These are phyloP conservation scores for Scalopus aquaticus DNA, from an alignment of 2,113 vertebrate genomes.

Conservation along the genomic window DNA sequence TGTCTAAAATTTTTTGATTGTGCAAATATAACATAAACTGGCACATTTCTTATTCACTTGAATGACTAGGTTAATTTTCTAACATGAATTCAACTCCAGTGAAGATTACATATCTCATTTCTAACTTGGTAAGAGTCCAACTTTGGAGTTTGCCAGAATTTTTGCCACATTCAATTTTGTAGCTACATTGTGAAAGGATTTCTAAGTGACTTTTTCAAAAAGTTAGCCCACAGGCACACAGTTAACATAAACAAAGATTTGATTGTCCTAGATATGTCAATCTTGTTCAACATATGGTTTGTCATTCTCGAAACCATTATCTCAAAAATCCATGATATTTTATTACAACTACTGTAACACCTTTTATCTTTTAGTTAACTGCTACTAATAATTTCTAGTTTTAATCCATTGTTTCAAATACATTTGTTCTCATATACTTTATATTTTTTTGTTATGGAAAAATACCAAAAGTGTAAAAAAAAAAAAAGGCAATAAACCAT, in stretches of 20 bases:
- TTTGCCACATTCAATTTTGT: conserved; percentile 49
- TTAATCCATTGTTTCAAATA: conserved; percentile 11
- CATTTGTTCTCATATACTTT: background rate
- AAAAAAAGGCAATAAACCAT: background rate
- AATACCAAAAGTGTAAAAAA: background rate
- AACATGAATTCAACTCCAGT: conserved; percentile 3
- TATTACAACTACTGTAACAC: background rate
- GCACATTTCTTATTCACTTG: conserved; percentile 17
- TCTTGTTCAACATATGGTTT: background rate
- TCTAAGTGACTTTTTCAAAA: conserved; percentile 56
- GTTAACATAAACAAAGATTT: conserved; percentile 44
- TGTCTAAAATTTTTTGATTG: background rate
- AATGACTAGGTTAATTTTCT: conserved; percentile 53
- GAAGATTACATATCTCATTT: conserved; percentile 31
- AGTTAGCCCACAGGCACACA: conserved; percentile 23
- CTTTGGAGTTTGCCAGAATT: conserved; percentile 36
- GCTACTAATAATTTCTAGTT: background rate
- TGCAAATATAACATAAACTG: conserved; percentile 42
- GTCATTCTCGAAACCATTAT: background rate
- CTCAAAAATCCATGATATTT: conserved; percentile 47
- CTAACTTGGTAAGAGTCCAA: conserved; percentile 54
- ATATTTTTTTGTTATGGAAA: background rate
- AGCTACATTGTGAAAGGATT: conserved; percentile 47
- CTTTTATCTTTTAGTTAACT: conserved; percentile 1
- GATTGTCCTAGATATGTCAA: background rate